phyloP scores from a whole-genome alignment of 2,797 vertebrate species.

The Pseudochirops corinnae region DNA sequence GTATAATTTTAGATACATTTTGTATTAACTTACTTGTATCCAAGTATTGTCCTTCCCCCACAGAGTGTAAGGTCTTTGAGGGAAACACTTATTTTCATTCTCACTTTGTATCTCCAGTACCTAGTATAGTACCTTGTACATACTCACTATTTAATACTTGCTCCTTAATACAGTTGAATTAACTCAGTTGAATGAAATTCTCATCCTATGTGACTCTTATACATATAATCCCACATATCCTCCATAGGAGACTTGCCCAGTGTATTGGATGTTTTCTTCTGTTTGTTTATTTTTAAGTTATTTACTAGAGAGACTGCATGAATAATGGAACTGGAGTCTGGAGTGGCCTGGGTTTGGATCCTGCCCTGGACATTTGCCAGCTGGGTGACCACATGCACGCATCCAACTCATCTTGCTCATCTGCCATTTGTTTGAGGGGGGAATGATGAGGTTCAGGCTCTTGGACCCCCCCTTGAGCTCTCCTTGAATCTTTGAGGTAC shows the following conservation, averaged over 20 bases:
- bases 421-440: background rate
- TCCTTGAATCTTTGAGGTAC: too few species aligned
- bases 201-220: background rate
- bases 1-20: too few species aligned
- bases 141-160: too few species aligned
- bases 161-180: background rate
- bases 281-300: background rate
- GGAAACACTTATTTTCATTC: background rate
- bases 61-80: background rate
- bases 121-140: background rate
- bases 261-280: background rate
- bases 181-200: background rate
- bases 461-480: too few species aligned
- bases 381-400: background rate
- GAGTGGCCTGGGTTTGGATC: background rate
- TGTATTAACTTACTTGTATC: too few species aligned
- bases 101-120: background rate
- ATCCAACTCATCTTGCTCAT: background rate
- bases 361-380: background rate
- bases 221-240: background rate
- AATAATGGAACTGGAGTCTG: background rate
- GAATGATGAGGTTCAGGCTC: too few species aligned
- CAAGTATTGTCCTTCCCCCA: background rate
- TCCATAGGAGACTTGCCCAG: background rate
- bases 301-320: background rate